These are phyloP conservation scores for Betta splendens DNA, from an alignment of 2,797 vertebrate species.

Conservation along the genomic window DNA sequence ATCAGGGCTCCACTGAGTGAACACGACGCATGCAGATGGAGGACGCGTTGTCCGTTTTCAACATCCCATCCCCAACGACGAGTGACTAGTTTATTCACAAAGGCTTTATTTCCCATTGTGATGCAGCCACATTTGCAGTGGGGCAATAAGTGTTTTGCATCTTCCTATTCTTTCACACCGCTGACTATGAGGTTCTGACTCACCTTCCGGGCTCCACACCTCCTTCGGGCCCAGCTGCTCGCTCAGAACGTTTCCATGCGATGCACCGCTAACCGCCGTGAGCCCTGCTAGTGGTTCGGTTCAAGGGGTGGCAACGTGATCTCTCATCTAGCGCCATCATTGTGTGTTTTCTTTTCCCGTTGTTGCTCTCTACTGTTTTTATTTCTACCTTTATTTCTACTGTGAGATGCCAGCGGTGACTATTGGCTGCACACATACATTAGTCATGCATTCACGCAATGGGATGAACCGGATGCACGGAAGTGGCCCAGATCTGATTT, in stretches of 20 bases:
- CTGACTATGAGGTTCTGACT: constrained; percentile 13
- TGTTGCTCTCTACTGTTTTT: too few relatives aligned
- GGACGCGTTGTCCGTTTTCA: constrained; percentile 4
- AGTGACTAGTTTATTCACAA: constrained; percentile 16
- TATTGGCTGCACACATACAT: too few relatives aligned
- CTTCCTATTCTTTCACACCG: constrained; percentile 39
- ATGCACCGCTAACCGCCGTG: not conserved
- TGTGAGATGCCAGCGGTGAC: too few relatives aligned
- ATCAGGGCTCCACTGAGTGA: constrained; percentile 4
- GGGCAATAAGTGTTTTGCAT: not conserved
- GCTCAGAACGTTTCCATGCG: constrained; percentile 5
- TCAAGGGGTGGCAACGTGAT: not conserved
- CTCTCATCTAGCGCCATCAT: not conserved
- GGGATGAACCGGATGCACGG: too few relatives aligned
- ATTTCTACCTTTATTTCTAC: too few relatives aligned
- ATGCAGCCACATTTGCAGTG: constrained; percentile 4
- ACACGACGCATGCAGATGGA: too few relatives aligned
- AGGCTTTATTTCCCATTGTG: constrained; percentile 10
- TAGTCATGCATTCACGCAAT: too few relatives aligned
- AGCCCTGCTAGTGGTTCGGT: not conserved
- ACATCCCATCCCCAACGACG: constrained; percentile 4
- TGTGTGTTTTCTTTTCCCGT: too few relatives aligned
- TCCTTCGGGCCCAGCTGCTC: constrained; percentile 25
- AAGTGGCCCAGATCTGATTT: too few relatives aligned
- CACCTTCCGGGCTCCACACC: constrained; percentile 18